phyloP scores from a whole-genome alignment of 1,140 invertebrate genomes.

The Drosophila murphyi region DNA sequence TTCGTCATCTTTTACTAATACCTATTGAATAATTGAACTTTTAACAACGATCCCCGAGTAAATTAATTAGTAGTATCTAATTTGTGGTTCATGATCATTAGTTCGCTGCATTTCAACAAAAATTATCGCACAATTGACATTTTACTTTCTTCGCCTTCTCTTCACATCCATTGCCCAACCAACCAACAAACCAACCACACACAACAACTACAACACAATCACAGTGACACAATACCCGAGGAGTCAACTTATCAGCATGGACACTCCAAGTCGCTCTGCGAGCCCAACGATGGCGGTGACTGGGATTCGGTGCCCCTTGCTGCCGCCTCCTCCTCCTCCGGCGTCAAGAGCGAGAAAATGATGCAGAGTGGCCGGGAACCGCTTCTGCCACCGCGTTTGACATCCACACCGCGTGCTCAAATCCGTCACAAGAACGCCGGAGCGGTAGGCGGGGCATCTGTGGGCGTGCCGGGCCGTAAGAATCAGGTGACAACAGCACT shows the following conservation, averaged over 20 bases:
- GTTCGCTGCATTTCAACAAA: slow-evolving; percentile 50
- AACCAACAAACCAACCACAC: slow-evolving; percentile 34
- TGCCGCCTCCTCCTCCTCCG: slow-evolving; percentile 6
- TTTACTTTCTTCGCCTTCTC: slow-evolving; percentile 78
- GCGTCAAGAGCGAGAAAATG: slow-evolving; percentile 54
- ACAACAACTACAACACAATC: slow-evolving; percentile 44
- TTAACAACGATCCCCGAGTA: slow-evolving; percentile 28
- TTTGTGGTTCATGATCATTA: slow-evolving; percentile 38
- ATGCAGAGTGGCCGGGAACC: slow-evolving; percentile 71
- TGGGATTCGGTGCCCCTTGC: slow-evolving; percentile 71
- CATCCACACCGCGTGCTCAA: slow-evolving; percentile 75
- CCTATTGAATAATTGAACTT: neutral
- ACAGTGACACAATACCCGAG: slow-evolving; percentile 84
- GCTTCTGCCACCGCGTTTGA: slow-evolving; percentile 63
- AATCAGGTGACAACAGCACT: slow-evolving; percentile 79
- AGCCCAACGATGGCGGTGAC: slow-evolving; percentile 74
- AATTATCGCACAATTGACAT: slow-evolving; percentile 71
- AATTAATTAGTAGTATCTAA: slow-evolving; percentile 49
- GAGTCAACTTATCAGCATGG: slow-evolving; percentile 78
- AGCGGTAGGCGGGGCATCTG: slow-evolving; percentile 55
- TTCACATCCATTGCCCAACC: slow-evolving; percentile 67
- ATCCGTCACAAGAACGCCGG: slow-evolving; percentile 73
- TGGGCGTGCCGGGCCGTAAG: slow-evolving; percentile 51
- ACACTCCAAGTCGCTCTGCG: slow-evolving; percentile 81
- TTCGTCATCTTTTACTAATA: neutral